Evolutionary conservation across 2,797 vertebrate species (phyloP).

Genomic region (Danio aesculapii): DNA sequence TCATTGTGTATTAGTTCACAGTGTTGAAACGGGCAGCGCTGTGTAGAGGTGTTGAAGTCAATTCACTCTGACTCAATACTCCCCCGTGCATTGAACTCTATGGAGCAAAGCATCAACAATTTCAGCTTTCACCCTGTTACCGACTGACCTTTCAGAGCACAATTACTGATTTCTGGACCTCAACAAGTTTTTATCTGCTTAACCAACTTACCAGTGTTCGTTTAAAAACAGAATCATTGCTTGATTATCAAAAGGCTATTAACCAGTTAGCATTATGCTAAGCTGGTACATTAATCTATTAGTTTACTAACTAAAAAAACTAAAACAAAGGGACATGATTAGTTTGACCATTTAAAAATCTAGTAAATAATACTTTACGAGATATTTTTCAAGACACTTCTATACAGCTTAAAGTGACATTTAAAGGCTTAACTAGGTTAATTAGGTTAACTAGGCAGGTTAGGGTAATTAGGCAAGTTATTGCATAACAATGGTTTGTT

Average conservation of each 20-base stretch:
- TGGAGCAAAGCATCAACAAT: neutral
- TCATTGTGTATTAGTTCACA: neutral
- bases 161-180: neutral
- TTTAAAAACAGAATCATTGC: neutral
- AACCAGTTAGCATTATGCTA: neutral
- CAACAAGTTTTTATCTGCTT: neutral
- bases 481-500: too few relatives aligned
- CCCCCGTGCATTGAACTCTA: neutral
- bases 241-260: neutral
- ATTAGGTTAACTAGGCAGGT: too few relatives aligned
- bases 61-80: neutral
- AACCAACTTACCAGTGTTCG: too few relatives aligned
- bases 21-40: neutral
- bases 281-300: neutral
- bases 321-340: neutral
- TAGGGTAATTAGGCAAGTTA: too few relatives aligned
- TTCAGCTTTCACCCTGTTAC: constrained; percentile 7
- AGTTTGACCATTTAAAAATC: neutral
- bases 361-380: too few relatives aligned
- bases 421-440: too few relatives aligned
- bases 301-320: neutral
- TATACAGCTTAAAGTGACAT: too few relatives aligned
- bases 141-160: neutral
- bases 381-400: too few relatives aligned
- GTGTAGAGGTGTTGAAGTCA: neutral